Evolutionary conservation across 2,113 vertebrate genomes (phyloP).

Genomic region (Fulmarus glacialis): DNA sequence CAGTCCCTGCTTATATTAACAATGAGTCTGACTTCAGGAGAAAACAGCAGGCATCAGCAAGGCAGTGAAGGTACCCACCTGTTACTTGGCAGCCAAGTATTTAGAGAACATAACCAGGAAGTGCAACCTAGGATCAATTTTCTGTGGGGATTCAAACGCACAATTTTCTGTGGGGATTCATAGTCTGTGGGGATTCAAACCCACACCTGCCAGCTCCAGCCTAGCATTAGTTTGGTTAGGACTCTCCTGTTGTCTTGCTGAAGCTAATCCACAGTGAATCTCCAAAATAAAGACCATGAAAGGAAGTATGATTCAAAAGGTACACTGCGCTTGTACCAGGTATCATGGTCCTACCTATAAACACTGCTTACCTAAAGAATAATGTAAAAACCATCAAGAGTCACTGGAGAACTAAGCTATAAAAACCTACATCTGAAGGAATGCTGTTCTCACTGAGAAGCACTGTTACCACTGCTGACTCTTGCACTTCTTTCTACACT

Average conservation of each 20-base stretch:
- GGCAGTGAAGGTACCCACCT: not conserved
- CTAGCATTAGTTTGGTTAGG: not conserved
- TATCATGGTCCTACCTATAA: not conserved
- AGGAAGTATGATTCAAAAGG: not conserved
- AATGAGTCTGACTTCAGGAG: not conserved
- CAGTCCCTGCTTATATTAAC: not conserved
- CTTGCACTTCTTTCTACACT: not conserved
- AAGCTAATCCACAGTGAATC: not conserved
- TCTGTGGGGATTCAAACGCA: not conserved
- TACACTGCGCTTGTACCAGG: not conserved
- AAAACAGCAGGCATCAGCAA: not conserved
- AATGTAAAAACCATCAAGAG: not conserved
- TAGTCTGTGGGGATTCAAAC: not conserved
- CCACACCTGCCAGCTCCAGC: not conserved
- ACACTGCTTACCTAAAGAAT: not conserved
- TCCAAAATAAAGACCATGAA: not conserved
- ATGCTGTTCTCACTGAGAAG: not conserved
- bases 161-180: not conserved
- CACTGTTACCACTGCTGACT: not conserved
- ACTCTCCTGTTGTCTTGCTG: not conserved
- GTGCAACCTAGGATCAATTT: not conserved
- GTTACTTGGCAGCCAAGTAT: not conserved
- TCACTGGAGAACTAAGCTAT: not conserved
- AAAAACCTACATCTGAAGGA: not conserved
- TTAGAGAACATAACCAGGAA: not conserved